These are phyloP conservation scores for Hesperophylax magnus DNA, from an alignment of 1,140 invertebrate genomes.

Conservation along the genomic window DNA sequence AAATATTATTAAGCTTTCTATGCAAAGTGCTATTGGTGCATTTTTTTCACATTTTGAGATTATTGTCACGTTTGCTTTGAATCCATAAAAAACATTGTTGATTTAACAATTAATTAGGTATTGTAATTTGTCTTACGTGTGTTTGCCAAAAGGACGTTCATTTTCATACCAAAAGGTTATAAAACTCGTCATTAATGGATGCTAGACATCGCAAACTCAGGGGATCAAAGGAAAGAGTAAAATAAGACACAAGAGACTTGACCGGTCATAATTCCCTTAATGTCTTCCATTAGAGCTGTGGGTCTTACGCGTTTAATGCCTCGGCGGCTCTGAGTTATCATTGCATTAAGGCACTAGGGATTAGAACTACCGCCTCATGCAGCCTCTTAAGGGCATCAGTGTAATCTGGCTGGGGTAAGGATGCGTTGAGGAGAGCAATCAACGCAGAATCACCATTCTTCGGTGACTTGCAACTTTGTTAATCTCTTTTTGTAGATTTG, in stretches of 20 bases:
- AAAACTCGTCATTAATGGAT: too few relatives aligned
- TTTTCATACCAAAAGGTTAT: too few relatives aligned
- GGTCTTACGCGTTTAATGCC: conserved; percentile 49
- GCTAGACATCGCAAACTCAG: not conserved
- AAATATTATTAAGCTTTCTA: too few relatives aligned
- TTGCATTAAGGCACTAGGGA: conserved; percentile 30
- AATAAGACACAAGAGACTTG: conserved; percentile 16
- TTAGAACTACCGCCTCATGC: conserved; percentile 9
- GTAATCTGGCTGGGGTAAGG: not conserved
- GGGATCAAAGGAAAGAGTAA: not conserved
- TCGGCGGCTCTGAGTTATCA: conserved; percentile 19
- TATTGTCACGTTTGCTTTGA: too few relatives aligned
- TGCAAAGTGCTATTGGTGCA: too few relatives aligned
- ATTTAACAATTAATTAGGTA: too few relatives aligned
- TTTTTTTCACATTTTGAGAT: too few relatives aligned
- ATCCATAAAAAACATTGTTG: too few relatives aligned
- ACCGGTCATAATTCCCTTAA: conserved; percentile 46
- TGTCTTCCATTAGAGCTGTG: conserved; percentile 49
- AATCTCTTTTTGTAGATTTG: not conserved
- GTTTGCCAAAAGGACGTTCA: too few relatives aligned
- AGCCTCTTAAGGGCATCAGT: conserved; percentile 5
- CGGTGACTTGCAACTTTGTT: not conserved
- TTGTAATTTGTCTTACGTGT: too few relatives aligned
- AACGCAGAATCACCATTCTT: conserved; percentile 1
- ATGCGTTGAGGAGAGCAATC: conserved; percentile 10